Conservation (phyloP, 2,113 vertebrate genomes). For the Artemisiospiza belli region DNA sequence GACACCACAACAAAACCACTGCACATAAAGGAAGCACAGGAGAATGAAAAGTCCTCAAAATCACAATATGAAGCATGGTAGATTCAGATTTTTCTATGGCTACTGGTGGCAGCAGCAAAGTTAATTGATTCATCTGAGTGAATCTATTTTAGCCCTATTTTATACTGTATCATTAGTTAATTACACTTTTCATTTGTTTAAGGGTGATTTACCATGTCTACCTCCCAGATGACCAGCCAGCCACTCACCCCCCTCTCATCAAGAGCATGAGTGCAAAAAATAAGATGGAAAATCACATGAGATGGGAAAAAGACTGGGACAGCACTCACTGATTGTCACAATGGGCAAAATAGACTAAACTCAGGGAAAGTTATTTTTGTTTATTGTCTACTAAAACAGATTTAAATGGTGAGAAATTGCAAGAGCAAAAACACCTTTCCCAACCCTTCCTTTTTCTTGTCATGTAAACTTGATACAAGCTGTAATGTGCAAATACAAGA, state of each 20-base stretch:
- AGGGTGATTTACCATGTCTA: not conserved
- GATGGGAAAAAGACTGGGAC: not conserved
- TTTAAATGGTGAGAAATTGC: not conserved
- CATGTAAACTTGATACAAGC: not conserved
- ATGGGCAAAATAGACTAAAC: not conserved
- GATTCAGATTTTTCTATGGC: not conserved
- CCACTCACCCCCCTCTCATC: not conserved
- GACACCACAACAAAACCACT: not conserved
- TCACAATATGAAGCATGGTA: not conserved
- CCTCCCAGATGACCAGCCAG: not conserved
- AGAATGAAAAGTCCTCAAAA: not conserved
- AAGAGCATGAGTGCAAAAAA: not conserved
- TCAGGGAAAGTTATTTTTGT: not conserved
- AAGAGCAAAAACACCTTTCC: not conserved
- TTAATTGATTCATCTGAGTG: not conserved
- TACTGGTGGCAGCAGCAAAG: not conserved
- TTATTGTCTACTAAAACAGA: not conserved
- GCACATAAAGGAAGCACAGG: not conserved
- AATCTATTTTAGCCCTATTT: not conserved
- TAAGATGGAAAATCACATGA: not conserved
- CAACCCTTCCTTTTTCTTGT: not conserved
- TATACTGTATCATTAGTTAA: not conserved
- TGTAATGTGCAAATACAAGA: not conserved
- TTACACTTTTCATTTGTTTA: not conserved
- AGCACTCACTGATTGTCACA: not conserved